These are phyloP conservation scores for Sylvilagus bachmani DNA, from an alignment of 2,113 vertebrate species.

Conservation along the genomic window DNA sequence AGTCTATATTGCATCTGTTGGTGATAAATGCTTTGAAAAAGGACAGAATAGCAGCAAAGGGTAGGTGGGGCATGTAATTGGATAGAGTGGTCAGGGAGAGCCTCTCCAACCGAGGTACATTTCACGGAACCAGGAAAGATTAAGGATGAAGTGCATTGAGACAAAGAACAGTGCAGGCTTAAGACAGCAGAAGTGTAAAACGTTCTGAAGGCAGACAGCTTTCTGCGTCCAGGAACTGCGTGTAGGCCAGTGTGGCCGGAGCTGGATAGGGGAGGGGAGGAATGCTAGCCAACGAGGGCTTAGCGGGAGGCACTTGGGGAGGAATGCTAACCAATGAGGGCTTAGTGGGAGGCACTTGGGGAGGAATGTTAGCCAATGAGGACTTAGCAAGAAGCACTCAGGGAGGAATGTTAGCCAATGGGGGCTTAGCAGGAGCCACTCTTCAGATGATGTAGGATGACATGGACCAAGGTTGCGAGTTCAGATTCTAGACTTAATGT, in stretches of 20 bases:
- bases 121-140: not conserved
- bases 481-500: not conserved
- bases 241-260: not conserved
- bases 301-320: not conserved
- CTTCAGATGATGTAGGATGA: not conserved
- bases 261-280: not conserved
- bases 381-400: not conserved
- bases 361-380: not conserved
- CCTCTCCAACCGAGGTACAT: not conserved
- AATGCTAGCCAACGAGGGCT: no score
- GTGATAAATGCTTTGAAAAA: not conserved
- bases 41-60: not conserved
- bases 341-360: not conserved
- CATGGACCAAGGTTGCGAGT: not conserved
- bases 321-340: no score
- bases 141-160: accelerated
- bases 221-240: accelerated
- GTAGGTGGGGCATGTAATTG: not conserved
- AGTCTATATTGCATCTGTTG: not conserved
- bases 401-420: not conserved
- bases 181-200: not conserved
- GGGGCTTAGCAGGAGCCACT: not conserved
- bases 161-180: not conserved
- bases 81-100: not conserved
- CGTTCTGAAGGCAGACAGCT: not conserved